Conservation (phyloP, 2,113 vertebrate species). For the Dinomys branickii region DNA sequence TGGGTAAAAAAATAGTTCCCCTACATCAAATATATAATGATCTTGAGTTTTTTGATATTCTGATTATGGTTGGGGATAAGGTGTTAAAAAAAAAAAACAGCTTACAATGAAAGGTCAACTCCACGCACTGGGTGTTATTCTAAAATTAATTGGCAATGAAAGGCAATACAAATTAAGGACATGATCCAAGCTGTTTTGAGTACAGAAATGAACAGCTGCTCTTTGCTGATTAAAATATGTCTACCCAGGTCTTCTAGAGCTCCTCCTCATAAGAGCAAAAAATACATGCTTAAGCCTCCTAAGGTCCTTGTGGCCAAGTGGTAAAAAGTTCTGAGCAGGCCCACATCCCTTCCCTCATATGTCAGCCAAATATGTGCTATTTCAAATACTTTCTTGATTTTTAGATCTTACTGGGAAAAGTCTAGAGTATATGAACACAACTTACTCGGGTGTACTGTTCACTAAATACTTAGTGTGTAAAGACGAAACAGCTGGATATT, state of each 20-base stretch:
- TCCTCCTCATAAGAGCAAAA: background rate
- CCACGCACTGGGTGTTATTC: background rate
- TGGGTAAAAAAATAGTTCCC: background rate
- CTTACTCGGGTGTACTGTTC: background rate
- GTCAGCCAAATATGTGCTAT: background rate
- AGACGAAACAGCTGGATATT: background rate
- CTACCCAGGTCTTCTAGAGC: background rate
- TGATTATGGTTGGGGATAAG: background rate
- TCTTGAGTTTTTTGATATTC: background rate
- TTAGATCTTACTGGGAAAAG: background rate
- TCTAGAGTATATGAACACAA: background rate
- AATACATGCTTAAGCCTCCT: background rate
- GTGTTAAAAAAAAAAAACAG: background rate
- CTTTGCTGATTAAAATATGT: background rate
- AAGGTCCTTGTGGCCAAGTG: background rate
- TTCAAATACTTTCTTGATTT: background rate
- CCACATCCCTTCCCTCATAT: background rate
- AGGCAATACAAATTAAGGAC: background rate
- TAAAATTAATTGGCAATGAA: background rate
- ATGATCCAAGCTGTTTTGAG: background rate
- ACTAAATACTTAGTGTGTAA: background rate
- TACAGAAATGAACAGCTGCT: background rate
- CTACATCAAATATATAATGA: background rate
- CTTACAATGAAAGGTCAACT: background rate
- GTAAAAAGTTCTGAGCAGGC: background rate